Evolutionary conservation across 2,888 invertebrate species (phyloP).

Genomic region (Lamellibrachia columna): DNA sequence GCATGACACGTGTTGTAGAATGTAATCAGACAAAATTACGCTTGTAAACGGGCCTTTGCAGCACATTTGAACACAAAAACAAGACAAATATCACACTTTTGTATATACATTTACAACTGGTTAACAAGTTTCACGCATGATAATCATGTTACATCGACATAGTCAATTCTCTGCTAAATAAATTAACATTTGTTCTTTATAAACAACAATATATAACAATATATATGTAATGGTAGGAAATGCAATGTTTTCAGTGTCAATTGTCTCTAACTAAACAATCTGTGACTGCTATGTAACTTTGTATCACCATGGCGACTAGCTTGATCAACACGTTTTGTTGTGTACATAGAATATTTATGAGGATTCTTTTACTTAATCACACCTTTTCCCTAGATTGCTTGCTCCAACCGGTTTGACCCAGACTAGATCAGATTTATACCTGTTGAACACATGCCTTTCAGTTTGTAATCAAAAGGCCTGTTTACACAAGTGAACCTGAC

Average conservation of each 20-base stretch:
- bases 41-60: neutral
- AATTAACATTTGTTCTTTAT: neutral
- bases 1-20: no score
- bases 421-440: neutral
- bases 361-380: neutral
- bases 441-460: no score
- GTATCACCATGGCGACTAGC: neutral
- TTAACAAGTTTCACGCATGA: neutral
- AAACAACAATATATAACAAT: neutral
- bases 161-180: neutral
- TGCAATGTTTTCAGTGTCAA: neutral
- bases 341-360: neutral
- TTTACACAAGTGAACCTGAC: no score
- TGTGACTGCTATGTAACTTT: neutral
- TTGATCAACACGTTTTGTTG: neutral
- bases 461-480: no score
- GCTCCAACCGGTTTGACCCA: neutral
- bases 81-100: neutral
- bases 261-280: neutral
- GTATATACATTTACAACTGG: neutral
- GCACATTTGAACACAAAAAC: neutral
- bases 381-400: no score
- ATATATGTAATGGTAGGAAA: neutral
- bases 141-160: neutral
- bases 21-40: no score